These are phyloP conservation scores for Leptinotarsa undecemlineata DNA, from an alignment of 1,140 invertebrate genomes.

Conservation along the genomic window DNA sequence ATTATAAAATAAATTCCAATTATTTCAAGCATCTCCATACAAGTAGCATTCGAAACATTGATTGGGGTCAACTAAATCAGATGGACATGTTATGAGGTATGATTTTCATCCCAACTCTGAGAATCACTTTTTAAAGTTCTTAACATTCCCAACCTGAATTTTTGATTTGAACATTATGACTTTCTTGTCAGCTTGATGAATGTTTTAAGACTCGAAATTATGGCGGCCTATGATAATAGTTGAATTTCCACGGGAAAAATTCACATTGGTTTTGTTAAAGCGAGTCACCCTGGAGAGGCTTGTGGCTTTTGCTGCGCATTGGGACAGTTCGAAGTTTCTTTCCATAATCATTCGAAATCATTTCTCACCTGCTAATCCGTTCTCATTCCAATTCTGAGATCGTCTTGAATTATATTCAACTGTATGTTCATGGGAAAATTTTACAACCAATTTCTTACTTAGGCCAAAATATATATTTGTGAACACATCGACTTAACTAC, in stretches of 20 bases:
- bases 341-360: conserved; percentile 57
- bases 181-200: conserved; percentile 60
- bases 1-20: neutral
- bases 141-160: conserved; percentile 38
- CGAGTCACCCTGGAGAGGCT: conserved; percentile 48
- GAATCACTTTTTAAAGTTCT: no score
- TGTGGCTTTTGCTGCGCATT: conserved; percentile 53
- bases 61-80: conserved; percentile 8
- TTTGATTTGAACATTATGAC: no score
- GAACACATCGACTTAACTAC: conserved; percentile 24
- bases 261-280: conserved; percentile 57
- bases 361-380: conserved; percentile 53
- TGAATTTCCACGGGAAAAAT: conserved; percentile 48
- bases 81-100: neutral
- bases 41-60: neutral
- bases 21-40: neutral
- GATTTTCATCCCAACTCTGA: neutral
- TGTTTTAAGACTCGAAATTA: conserved; percentile 46
- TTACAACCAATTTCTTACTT: conserved; percentile 35
- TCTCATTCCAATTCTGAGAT: conserved; percentile 42
- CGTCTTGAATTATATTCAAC: conserved; percentile 30
- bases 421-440: conserved; percentile 42
- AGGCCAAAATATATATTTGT: conserved; percentile 43
- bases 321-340: conserved; percentile 54
- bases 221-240: conserved; percentile 45